Conservation (phyloP, 2,797 vertebrate genomes). For the Syndactyla subalaris region DNA sequence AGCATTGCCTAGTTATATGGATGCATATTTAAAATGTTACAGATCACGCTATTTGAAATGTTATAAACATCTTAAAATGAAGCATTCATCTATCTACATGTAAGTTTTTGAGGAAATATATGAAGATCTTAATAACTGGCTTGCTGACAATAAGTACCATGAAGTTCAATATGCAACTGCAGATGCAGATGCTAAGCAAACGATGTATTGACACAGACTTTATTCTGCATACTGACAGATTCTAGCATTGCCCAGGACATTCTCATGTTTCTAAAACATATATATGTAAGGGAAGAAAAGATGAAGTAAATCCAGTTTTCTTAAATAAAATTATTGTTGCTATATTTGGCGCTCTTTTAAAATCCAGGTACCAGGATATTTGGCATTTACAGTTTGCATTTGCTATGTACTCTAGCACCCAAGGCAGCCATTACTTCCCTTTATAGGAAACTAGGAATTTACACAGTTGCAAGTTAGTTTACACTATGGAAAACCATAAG, state of each 20-base stretch:
- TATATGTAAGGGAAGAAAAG: background rate
- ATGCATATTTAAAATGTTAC: background rate
- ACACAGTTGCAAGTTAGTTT: background rate
- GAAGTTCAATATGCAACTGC: background rate
- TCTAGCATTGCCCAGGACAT: background rate
- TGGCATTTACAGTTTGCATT: background rate
- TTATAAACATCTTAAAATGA: background rate
- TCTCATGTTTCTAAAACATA: background rate
- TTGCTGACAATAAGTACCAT: background rate
- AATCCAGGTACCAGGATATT: background rate
- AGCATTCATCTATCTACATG: background rate
- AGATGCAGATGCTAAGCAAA: background rate
- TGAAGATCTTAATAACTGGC: background rate
- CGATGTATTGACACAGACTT: background rate
- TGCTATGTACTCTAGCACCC: background rate
- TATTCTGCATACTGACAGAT: background rate
- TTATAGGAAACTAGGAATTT: background rate
- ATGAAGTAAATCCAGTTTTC: background rate
- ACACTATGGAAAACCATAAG: background rate
- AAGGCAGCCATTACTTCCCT: background rate
- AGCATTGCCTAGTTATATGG: background rate
- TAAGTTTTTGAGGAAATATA: background rate
- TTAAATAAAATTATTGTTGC: background rate
- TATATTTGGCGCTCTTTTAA: background rate
- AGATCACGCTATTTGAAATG: background rate